Base-by-base conservation (phyloP, 2,888 invertebrate genomes). In the Mylabris sibirica region DNA sequence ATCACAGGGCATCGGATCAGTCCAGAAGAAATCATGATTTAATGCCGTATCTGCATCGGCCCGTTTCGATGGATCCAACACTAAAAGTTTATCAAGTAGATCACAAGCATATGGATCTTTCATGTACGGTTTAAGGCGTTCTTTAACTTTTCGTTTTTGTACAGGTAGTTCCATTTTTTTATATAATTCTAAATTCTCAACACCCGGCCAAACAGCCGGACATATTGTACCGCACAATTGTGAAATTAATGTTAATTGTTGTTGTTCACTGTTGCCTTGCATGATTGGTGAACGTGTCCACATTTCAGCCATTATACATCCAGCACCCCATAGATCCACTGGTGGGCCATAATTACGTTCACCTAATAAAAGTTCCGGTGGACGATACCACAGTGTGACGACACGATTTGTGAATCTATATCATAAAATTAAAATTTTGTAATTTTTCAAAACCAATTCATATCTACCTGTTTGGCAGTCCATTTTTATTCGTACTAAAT, bases 301-400 rank as follows among this genome's bases (percentile, higher is more conserved):
- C 96, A 99, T 96, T 87, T 99, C 99, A 0, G 99, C 99, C 99
- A 99, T 99, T 72, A 99, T 99, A 82, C 99, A 99, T 0, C 99
- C 99, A 0, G 97, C 98, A 0, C 95, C 95, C 95, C 95, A 95
- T 87, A 99, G 90, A 87, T 99, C 99, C 14, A 99, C 97, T 0
- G 98, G 95, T 0, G 98, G 96, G 0, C 97, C 97, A 81, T 99
- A 99, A 85, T 98, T 96, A 14, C 99, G 88, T 79, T 97, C 95
- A 41, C 97, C 93, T 8, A 92, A 83, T 14, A 93, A 82, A 24
- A 92, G 83, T 79, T 92, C 91, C 4, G 91, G 91, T 22, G 91
- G 91, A 44, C 94, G 85, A 83, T 99, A 99, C 99, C 99, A 98
- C 67, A 99, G 84, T 0, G 99, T 98, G 0, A 99, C 98, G 0